A percentile compares a stretch with the other conserved stretches of the same genome.
Evolutionary conservation across 2,113 vertebrate genomes (phyloP).

Genomic region (Phalacrocorax pelagicus): DNA sequence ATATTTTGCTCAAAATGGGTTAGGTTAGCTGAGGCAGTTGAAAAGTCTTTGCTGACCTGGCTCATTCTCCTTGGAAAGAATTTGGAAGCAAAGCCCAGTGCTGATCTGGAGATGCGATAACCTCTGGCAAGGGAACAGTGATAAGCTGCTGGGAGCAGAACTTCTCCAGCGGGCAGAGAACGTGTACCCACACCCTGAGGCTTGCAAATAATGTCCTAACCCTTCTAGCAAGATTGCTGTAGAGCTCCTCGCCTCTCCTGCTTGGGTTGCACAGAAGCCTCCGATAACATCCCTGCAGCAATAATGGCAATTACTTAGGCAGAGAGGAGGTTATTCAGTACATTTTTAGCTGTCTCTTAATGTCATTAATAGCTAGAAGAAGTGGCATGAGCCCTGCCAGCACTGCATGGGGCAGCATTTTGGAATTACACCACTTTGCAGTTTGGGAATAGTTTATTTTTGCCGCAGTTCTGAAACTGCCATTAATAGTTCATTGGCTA

Average conservation of each 20-base stretch:
- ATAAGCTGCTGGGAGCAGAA: not conserved
- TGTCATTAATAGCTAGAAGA: not conserved
- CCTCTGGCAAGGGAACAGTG: not conserved
- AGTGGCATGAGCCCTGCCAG: slow-evolving; percentile 5
- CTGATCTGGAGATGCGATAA: not conserved
- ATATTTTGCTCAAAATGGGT: not conserved
- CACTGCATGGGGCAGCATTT: not conserved
- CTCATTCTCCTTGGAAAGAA: slow-evolving; percentile 36
- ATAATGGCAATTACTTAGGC: not conserved
- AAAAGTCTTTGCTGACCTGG: slow-evolving; percentile 43
- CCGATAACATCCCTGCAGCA: not conserved
- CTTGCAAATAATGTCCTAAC: not conserved
- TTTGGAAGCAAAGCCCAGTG: not conserved
- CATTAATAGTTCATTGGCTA: not conserved
- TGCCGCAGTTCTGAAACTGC: not conserved
- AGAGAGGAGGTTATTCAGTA: not conserved
- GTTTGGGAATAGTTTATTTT: not conserved
- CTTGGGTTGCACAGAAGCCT: not conserved
- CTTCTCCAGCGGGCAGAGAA: not conserved
- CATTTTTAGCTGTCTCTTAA: slow-evolving; percentile 13
- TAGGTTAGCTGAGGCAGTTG: not conserved
- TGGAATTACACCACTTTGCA: not conserved
- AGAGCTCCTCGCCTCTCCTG: not conserved
- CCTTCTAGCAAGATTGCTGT: not conserved
- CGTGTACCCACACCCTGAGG: rapidly evolving